Percentiles rank a stretch among this genome's conserved stretches.
Evolutionary conservation across 2,113 vertebrate species (phyloP).

Genomic region (Romanogobio albipinnatus): DNA sequence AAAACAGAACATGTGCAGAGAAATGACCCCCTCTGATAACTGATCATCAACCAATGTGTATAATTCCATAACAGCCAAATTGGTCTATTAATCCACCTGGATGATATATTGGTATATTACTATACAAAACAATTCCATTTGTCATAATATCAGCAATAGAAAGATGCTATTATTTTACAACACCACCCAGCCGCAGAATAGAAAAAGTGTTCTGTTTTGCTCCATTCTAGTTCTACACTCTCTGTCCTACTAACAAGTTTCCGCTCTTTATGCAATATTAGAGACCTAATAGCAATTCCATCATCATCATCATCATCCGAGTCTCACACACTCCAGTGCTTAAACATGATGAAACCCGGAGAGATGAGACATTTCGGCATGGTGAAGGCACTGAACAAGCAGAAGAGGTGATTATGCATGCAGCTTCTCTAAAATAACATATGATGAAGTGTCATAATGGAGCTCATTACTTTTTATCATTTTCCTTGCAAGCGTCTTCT

Average conservation of each 20-base stretch:
- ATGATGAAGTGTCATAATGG: constrained; percentile 19
- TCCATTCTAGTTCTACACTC: not conserved
- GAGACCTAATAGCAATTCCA: constrained; percentile 18
- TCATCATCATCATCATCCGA: constrained; percentile 22
- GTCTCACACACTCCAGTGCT: constrained; percentile 22
- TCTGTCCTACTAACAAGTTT: not conserved
- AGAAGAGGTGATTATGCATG: constrained; percentile 7
- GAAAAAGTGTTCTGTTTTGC: not conserved
- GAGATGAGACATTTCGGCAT: constrained; percentile 13
- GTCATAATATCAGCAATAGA: not conserved
- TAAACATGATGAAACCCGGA: constrained; percentile 5
- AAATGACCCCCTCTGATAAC: not conserved
- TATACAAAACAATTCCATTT: not conserved
- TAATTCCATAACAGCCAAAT: not conserved
- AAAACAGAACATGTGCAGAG: no score
- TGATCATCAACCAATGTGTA: not conserved
- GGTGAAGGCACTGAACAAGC: constrained; percentile 4
- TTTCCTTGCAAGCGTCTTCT: not conserved
- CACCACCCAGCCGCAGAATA: not conserved
- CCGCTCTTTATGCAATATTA: not conserved
- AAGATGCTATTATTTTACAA: not conserved
- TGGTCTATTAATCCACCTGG: not conserved
- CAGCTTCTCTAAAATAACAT: constrained; percentile 7
- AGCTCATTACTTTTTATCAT: constrained; percentile 7
- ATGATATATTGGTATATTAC: not conserved